Conservation (phyloP, 37 sponge, comb jelly and placozoan genomes). For the Ianthella basta region DNA sequence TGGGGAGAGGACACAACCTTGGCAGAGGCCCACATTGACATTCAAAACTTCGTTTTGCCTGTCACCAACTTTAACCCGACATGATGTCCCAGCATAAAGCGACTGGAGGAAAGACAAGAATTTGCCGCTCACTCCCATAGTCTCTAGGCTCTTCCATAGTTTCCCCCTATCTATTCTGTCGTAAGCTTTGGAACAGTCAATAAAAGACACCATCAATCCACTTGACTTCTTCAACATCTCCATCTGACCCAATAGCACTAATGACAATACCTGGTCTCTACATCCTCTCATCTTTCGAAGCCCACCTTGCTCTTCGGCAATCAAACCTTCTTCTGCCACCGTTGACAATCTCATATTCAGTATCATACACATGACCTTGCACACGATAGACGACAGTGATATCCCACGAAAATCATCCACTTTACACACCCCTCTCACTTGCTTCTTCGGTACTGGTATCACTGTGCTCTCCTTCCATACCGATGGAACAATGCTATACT, state of each 20-base stretch:
- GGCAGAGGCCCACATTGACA: too few relatives aligned
- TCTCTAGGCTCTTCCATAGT: too few relatives aligned
- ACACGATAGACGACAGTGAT: constrained; percentile 22
- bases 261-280: constrained; percentile 29
- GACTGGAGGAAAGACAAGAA: constrained; percentile 21
- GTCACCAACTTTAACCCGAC: constrained; percentile 13
- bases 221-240: constrained; percentile 21
- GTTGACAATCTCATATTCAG: constrained; percentile 18
- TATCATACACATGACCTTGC: constrained; percentile 24
- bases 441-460: constrained; percentile 22
- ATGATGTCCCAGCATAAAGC: constrained; percentile 24
- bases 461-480: constrained; percentile 24
- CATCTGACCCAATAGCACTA: constrained; percentile 32
- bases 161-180: constrained; percentile 27
- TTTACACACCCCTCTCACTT: constrained; percentile 24
- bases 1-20: too few relatives aligned
- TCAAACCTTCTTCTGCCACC: constrained; percentile 21
- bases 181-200: constrained; percentile 23
- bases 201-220: constrained; percentile 8
- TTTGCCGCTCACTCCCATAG: constrained; percentile 16
- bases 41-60: too few relatives aligned
- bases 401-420: constrained; percentile 22
- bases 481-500: constrained; percentile 21
- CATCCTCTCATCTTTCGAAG: constrained; percentile 25
- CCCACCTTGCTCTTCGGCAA: constrained; percentile 17